phyloP scores from a whole-genome alignment of 2,113 vertebrate species.

The Promerops cafer region DNA sequence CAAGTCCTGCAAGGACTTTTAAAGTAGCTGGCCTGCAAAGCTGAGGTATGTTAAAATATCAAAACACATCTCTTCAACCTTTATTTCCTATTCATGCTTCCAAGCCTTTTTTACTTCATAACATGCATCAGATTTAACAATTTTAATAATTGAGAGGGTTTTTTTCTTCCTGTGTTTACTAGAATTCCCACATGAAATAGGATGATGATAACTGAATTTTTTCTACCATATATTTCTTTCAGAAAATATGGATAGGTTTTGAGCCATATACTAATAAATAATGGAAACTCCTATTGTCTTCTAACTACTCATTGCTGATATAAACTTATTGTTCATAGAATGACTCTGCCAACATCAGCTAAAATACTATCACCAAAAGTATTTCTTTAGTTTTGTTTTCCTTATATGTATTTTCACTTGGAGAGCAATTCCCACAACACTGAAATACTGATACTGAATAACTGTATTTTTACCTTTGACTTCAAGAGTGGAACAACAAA shows the following conservation, averaged over 20 bases:
- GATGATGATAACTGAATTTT: not conserved
- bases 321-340: not conserved
- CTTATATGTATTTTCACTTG: not conserved
- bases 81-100: not conserved
- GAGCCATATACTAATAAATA: not conserved
- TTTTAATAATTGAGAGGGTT: not conserved
- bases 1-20: not conserved
- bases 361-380: not conserved
- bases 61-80: not conserved
- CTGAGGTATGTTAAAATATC: constrained; percentile 11
- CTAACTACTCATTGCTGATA: not conserved
- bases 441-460: too few relatives aligned
- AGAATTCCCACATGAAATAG: not conserved
- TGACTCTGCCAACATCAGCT: not conserved
- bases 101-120: not conserved
- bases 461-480: not conserved
- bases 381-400: not conserved
- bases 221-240: not conserved
- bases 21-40: not conserved
- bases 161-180: not conserved
- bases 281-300: not conserved
- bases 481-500: not conserved
- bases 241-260: not conserved
- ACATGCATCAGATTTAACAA: not conserved
- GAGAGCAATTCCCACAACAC: not conserved